Base-by-base conservation (phyloP, 2,797 vertebrate genomes). In the Prunella strophiata region DNA sequence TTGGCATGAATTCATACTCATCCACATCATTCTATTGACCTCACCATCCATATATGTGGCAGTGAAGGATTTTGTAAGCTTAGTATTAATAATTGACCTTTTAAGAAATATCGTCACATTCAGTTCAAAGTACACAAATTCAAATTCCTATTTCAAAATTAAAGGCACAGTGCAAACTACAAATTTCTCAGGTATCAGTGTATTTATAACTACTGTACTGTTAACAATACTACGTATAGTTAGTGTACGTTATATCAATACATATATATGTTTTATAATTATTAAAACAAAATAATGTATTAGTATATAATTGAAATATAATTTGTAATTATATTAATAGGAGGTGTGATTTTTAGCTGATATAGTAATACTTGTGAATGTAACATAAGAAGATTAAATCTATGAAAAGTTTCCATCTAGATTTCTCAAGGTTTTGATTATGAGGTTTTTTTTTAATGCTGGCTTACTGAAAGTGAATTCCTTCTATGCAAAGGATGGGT, bases 381-480 rank as follows among this genome's bases (percentile, higher is more conserved):
- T 17, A 70, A 75, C 43, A 30, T 30, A 86, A 78, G 50, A 78
- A 47, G 88, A 88, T 51, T 10, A 90, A 93, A 81, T 17, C 4
- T 55, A 38, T 2, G 3, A 18, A 72, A 48, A 81, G 5, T 42
- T 91, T 94, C 10, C 43, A 62, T 68, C 36, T 58, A 27, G 10
- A 72, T 88, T 62, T 68, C 38, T 63, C 40, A 71, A 87, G n/a
- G 7, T 43, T 68, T 91, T 54, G 23, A 47, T 61, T 65, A 14
- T 3, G 2, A 16, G 3, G 19, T 43, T 57, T 34, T 43, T 66
- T 71, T 30, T 42, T 13, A 42, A 86, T 36, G 55, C 22, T 52
- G 48, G 59, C 52, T 84, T 34, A 88, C 67, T 84, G 74, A 79
- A 91, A 95, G 82, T 59, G 36, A 89, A 96, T 86, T 59, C 18